Percentiles rank a stretch among this genome's conserved stretches.
phyloP scores from a whole-genome alignment of 2,888 invertebrate genomes.

The Sarcophaga rosellei region DNA sequence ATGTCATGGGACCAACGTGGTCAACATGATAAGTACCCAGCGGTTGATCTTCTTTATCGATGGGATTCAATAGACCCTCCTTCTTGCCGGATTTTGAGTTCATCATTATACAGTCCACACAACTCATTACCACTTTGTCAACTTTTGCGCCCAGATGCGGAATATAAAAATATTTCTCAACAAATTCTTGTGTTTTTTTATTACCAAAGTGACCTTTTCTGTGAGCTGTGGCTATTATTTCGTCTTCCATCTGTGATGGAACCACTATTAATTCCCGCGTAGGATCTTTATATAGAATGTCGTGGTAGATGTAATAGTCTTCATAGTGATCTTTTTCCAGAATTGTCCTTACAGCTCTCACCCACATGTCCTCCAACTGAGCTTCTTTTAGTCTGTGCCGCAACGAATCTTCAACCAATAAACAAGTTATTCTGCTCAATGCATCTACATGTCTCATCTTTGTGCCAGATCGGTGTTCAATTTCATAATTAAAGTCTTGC shows the following conservation, averaged over 20 bases:
- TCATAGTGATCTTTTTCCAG: conserved; percentile 20
- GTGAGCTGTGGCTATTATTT: neutral
- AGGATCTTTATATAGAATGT: conserved; percentile 34
- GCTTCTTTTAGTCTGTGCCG: conserved; percentile 37
- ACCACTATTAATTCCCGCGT: conserved; percentile 11
- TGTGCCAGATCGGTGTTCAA: too few species aligned
- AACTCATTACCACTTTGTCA: neutral
- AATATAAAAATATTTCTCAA: conserved; percentile 14
- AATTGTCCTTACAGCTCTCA: conserved; percentile 39
- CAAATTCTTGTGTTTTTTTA: neutral
- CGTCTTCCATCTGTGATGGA: neutral
- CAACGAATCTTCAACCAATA: too few species aligned
- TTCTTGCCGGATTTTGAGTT: conserved; percentile 15
- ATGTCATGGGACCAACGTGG: conserved; percentile 29
- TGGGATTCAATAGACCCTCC: too few species aligned
- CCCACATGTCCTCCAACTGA: conserved; percentile 16
- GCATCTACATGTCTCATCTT: too few species aligned
- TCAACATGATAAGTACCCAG: conserved; percentile 21
- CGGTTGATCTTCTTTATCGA: conserved; percentile 11
- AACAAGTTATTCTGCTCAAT: too few species aligned
- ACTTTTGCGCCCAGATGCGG: neutral
- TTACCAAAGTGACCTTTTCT: neutral
- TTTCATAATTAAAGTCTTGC: too few species aligned
- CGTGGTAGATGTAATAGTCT: conserved; percentile 48
- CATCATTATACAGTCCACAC: conserved; percentile 5